Base-by-base conservation (phyloP, 2,888 invertebrate genomes). In the Eristalis arbustorum region DNA sequence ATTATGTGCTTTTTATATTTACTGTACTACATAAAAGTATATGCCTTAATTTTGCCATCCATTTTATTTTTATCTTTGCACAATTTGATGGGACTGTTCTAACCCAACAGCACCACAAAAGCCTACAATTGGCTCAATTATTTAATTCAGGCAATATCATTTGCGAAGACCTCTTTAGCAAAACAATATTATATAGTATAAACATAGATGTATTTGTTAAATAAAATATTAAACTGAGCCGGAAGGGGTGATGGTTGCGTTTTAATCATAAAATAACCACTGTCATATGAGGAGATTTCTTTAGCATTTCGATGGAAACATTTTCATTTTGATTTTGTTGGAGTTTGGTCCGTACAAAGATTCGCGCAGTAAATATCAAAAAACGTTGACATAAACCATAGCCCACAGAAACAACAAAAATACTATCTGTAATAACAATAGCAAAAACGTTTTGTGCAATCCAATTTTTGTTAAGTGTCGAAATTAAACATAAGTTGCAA, bases 51-150 rank as follows among this genome's bases (percentile, higher is more conserved):
- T 77, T 80, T 84, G 73, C 49, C 62, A 72, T 68, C 62, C 59
- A 49, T 68, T 63, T 83, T 83, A 62, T 79, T 76, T 79, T 75
- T 74, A 67, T 74, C 37, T 69, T 68, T 82, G 23, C 62, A 10
- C 18, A 40, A 63, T 37, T 59, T 78, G 28, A 23, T 62, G 72
- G 68, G 66, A 78, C 79, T 80, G 69, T 72, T 64, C 28, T 42
- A 67, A 74, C 73, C 57, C 61, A 67, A 56, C 42, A 67, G 75
- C 77, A 62, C 28, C 37, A 75, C 66, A 79, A 79, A 88, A 85
- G 89, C 88, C 89, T 91, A 91, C 88, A 92, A 92, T 91, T 91
- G 91, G 84, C 83, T 91, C 91, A 91, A 92, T 92, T 92, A 91
- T 89, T 90, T 91, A 91, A 92, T 92, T 91, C 89, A 91, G 89